Evolutionary conservation across 2,113 vertebrate genomes (phyloP), one percentile per base, ranked within the genome.

Genomic region (Lynx canadensis): DNA sequence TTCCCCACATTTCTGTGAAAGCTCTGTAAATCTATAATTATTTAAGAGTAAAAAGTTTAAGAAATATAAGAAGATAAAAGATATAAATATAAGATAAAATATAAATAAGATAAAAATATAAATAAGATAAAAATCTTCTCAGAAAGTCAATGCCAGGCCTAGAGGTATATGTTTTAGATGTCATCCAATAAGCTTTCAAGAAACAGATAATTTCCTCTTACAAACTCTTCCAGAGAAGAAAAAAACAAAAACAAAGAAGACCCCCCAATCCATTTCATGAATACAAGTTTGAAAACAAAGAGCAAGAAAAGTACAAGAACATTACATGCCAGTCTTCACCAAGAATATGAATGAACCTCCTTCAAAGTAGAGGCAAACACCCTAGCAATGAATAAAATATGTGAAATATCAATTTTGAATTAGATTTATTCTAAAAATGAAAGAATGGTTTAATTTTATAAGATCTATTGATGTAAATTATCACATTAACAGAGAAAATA

Each of bases 381-480:
- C 74, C 38, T 88, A 86, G 19, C 27, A 52, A 36, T 76, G 31
- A 91, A 82, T 82, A 50, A 79, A 93, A 60, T 25, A 81, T 50
- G 55, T 25, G 68, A 94, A 85, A 36, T 76, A 82, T 33, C 76
- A 92, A 52, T 27, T 82, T 69, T 91, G 48, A 92, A 94, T 94
- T 94, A 68, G 74, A 81, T 57, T 91, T 94, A 74, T 71, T 87
- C 23, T 36, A 91, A 86, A 60, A 50, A 82, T 87, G 23, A 92
- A 88, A 66, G 11, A 52, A 65, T 79, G 74, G 5, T 81, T 87
- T 33, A 38, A 88, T 69, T 73, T 80, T 73, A 55, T 88, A 88
- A 78, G 50, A 63, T 55, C 29, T 91, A 52, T n/a, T 92, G 16
- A 82, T 57, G 25, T 48, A 94, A 91, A 57, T 86, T 45, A 81